A percentile compares a stretch with the other conserved stretches of the same genome.
phyloP scores from a whole-genome alignment of 2,797 vertebrate genomes.

The Melanotaenia boesemani region DNA sequence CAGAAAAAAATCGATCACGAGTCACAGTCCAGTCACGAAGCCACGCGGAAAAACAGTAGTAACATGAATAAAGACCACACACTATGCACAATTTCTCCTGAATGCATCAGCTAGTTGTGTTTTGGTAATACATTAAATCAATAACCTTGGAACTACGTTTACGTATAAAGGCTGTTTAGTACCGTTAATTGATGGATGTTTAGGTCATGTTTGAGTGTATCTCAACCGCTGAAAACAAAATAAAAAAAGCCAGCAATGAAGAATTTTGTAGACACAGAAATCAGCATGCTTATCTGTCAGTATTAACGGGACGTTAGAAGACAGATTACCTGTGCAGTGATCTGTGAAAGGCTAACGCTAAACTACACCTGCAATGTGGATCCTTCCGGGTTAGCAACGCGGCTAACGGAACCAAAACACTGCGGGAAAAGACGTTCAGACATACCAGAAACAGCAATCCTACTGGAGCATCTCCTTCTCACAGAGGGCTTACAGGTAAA shows the following conservation, averaged over 20 bases:
- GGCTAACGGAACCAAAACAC: constrained; percentile 50
- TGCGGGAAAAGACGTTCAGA: neutral
- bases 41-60: neutral
- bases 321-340: constrained; percentile 6
- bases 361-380: constrained; percentile 52
- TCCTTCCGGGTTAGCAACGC: constrained; percentile 63
- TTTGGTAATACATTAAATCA: neutral
- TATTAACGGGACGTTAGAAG: constrained; percentile 1
- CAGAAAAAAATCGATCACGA: neutral
- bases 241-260: neutral
- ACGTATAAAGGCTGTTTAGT: too few relatives aligned
- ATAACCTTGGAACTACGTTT: neutral
- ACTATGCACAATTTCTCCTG: neutral
- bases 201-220: too few relatives aligned
- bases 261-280: neutral
- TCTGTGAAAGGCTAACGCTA: constrained; percentile 23
- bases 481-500: neutral
- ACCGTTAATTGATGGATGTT: too few relatives aligned
- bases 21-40: neutral
- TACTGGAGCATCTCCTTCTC: constrained; percentile 47
- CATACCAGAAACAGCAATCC: constrained; percentile 32
- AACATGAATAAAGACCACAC: neutral
- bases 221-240: neutral
- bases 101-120: neutral
- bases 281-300: too few relatives aligned